Base-by-base conservation (phyloP, 2,797 vertebrate species). In the Thalassophryne amazonica region DNA sequence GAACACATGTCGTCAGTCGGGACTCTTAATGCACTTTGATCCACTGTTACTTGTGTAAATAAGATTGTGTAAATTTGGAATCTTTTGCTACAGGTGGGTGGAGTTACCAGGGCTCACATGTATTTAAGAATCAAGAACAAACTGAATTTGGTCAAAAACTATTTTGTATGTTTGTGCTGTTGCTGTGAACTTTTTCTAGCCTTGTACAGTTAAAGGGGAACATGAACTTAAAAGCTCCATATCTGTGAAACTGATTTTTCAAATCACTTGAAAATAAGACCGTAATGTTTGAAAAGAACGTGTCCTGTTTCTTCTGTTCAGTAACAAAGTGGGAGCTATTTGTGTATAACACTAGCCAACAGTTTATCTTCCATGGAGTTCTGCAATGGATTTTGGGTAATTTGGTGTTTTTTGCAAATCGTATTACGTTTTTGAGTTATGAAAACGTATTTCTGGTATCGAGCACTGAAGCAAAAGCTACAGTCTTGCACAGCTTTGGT, bases 91-190 rank as follows among this genome's bases (percentile, higher is more conserved):
- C 88, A 87, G 88, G 92, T 87, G 91, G 92, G 89, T 85, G 88
- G 85, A 90, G 86, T 90, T n/a, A 92, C 93, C 93, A 92, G 92
- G 92, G 91, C 43, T 91, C 91, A 93, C 89, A 93, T 91, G 91
- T 95, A 93, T 92, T 91, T 93, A 89, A 87, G 86, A 82, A 57
- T 47, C 43, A 46, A 82, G 70, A 36, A 60, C 82, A 74, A 85
- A 66, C 69, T 69, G 72, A 64, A 83, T 93, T 97, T 97, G 95
- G 92, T 95, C n/a, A 93, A 94, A 89, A 93, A 88, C 83, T 91
- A 94, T 98, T 95, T 97, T 97, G 90, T 97, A 91, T 93, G 94
- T 98, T 94, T 95, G 83, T 92, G 89, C 81, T 68, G 85, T 91
- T 84, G 83, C 84, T 84, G 88, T 92, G 86, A 82, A 71, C 69